Evolutionary conservation across 2,797 vertebrate genomes (phyloP).

Genomic region (Onychomys torridus): DNA sequence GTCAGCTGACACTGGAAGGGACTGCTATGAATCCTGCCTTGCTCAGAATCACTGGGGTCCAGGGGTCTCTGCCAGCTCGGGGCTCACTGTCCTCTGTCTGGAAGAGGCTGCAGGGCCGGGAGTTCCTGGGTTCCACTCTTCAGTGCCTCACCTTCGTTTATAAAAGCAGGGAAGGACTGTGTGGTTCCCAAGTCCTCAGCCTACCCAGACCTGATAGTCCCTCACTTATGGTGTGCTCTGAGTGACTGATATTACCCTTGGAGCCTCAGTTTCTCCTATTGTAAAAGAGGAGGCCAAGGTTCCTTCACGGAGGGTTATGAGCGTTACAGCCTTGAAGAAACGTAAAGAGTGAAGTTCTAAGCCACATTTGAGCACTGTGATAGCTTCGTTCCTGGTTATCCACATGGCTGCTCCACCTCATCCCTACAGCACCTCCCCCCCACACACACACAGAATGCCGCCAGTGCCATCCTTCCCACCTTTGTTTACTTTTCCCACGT

Average conservation of each 20-base stretch:
- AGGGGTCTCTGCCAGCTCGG: background rate
- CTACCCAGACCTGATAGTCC: background rate
- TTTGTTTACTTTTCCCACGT: background rate
- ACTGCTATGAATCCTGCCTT: accelerated
- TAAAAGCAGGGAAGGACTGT: background rate
- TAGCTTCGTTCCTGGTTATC: accelerated
- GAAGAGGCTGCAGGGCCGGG: background rate
- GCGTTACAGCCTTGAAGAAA: too few relatives aligned
- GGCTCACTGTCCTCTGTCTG: background rate
- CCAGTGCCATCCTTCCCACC: background rate
- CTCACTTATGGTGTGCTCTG: background rate
- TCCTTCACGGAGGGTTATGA: accelerated
- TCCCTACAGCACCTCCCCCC: background rate
- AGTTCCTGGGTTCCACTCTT: background rate
- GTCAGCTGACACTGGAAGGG: background rate
- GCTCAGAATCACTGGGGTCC: background rate
- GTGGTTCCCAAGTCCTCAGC: background rate
- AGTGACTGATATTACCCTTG: background rate
- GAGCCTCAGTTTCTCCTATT: background rate
- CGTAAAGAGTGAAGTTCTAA: background rate
- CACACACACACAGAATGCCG: too few relatives aligned
- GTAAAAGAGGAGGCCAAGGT: background rate
- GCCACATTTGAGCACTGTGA: background rate
- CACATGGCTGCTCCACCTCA: accelerated
- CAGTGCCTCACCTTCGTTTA: background rate